Evolutionary conservation across 2,113 vertebrate genomes (phyloP), one percentile per base, ranked within the genome.

Genomic region (Peromyscus maniculatus): DNA sequence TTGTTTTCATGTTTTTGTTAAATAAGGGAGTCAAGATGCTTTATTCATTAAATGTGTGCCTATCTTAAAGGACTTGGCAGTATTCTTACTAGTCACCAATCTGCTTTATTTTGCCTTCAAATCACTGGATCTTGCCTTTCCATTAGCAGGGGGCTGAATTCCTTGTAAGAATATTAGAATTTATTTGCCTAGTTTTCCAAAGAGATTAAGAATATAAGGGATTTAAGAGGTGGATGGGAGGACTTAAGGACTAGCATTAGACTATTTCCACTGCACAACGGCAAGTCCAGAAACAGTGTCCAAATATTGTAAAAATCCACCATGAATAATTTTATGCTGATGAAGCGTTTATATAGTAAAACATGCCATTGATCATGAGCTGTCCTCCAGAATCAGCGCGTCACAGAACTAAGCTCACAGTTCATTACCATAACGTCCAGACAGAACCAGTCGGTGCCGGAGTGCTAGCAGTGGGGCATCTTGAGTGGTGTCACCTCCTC

Each of bases 261-360:
- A 64, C 43, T 6, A 17, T 91, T 12, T 96, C 36, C 66, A 84
- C 43, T 80, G 78, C 43, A 52, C 71, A 93, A 43, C 33, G 59
- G 16, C 57, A 91, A 93, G 92, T 95, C 49, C 39, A 78, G 75
- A 96, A 78, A 46, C 7, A 57, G 3, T 89, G 16, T 79, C 78
- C 84, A 96, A 89, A 87, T 95, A 66, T 52, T 96, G 62, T 89
- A 95, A 93, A 94, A 95, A 87, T 94, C 33, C 67, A 78, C 91
- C 96, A 77, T 74, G 93, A 92, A 91, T 93, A 91, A 87, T 96
- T 96, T 96, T 95, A 96, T 93, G 87, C 82, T 96, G 94, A 89
- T 96, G 59, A 97, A 83, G 67, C 43, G 19, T 72, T 91, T 87
- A 66, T 89, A 28, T 96, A 89, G 92, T 95, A 97, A 96, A 95